Base-by-base conservation (phyloP, 2,888 invertebrate species). In the Chrysotoxum bicinctum region DNA sequence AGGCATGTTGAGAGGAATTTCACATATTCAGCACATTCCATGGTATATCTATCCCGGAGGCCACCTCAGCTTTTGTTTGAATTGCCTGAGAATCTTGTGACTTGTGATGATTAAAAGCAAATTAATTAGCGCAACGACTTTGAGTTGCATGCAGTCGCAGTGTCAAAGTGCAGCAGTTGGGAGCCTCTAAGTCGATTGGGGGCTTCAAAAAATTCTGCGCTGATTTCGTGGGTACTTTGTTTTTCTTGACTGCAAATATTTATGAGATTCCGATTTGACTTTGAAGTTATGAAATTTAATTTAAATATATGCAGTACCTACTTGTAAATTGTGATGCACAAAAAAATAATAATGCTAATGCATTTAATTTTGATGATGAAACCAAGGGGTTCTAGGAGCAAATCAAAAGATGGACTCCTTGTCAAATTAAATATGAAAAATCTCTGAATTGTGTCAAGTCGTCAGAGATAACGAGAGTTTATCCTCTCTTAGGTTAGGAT, bases 81-180 rank as follows among this genome's bases (percentile, higher is more conserved):
- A 66, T 50, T 48, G 48, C 35, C 50, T 35, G 21, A 21, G 9
- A 50, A 23, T 66, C 35, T 66, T 66, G 50, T 50, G 66, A 66
- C 66, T 66, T 66, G 50, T 50, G 66, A 35, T 35, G 66, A 50
- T 50, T 66, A 50, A 50, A 37, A 66, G 32, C 66, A 66, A 66
- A 66, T 50, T 66, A 66, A 66, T 66, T 66, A 66, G 66, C 66
- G 35, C 35, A 35, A 50, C 66, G n/a, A 66, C 48, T 50, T 35
- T 50, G 23, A 37, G 64, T 48, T 40, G n/a, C 60, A 37, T 60
- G 40, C 40, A 14, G 10, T n/a, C 12, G n/a, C 60, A 60, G 21
- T 9, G 37, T 23, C 35, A 37, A 14, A 23, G 23, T 40, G 56
- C 32, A 32, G 19, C 19, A 7, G 19, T 32, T 54, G 30, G 30